Evolutionary conservation across 2,113 vertebrate species (phyloP).

Genomic region (Mirounga angustirostris): DNA sequence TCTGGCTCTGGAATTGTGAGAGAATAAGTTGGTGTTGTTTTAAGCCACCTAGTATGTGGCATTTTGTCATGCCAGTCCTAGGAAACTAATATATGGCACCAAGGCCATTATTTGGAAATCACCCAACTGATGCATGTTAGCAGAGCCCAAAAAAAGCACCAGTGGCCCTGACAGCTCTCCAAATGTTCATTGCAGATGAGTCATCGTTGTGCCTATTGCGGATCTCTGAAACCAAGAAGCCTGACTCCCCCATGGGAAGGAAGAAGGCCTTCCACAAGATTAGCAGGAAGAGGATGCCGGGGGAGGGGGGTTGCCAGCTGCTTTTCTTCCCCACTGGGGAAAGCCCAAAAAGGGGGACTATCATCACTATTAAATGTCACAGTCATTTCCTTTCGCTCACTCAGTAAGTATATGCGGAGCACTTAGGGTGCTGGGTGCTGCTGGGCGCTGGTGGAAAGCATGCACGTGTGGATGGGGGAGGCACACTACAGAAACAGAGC

Average conservation of each 20-base stretch:
- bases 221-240: constrained; percentile 35
- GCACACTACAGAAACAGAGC: neutral
- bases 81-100: neutral
- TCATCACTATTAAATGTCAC: constrained; percentile 9
- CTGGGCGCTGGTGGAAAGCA: neutral
- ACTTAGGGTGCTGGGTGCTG: neutral
- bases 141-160: constrained; percentile 21
- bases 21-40: neutral
- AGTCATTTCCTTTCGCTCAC: constrained; percentile 31
- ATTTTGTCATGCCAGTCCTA: neutral
- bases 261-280: neutral
- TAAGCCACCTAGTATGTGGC: neutral
- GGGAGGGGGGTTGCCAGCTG: neutral
- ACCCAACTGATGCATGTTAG: neutral
- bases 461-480: neutral
- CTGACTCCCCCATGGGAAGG: neutral
- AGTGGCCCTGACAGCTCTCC: neutral
- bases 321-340: neutral
- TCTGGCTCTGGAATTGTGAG: neutral
- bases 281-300: constrained; percentile 3
- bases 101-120: constrained; percentile 45
- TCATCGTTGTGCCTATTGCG: neutral
- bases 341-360: constrained; percentile 19
- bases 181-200: constrained; percentile 6
- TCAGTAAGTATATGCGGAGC: neutral